A percentile compares a stretch with the other conserved stretches of the same genome.
Conservation (phyloP, 2,888 invertebrate genomes). For the Oligia latruncula region DNA sequence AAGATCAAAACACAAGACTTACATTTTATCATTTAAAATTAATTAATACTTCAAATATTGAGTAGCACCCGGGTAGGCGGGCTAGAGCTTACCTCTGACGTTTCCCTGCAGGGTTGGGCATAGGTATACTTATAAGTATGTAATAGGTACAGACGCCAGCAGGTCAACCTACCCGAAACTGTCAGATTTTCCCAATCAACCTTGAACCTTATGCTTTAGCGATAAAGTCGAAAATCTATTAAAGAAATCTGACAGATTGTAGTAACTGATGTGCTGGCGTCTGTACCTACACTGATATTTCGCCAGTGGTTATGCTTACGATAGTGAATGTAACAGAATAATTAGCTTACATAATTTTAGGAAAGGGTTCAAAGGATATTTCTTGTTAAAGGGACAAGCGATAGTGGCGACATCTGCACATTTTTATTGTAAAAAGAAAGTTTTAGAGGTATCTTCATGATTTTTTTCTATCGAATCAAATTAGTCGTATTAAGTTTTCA, state of each 20-base stretch:
- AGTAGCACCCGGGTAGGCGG: constrained; percentile 26
- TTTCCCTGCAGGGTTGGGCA: not conserved
- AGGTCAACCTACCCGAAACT: no score
- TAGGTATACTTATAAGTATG: not conserved
- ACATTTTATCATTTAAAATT: constrained; percentile 8
- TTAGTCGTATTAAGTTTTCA: no score
- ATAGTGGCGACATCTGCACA: constrained; percentile 8
- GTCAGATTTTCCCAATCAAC: no score
- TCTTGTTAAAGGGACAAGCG: constrained; percentile 9
- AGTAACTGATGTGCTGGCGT: no score
- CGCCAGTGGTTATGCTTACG: not conserved
- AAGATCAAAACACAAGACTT: not conserved
- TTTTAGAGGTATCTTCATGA: no score
- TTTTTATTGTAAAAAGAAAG: no score
- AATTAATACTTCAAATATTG: constrained; percentile 31
- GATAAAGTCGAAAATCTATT: no score
- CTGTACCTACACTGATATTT: not conserved
- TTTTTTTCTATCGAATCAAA: no score
- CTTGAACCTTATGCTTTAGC: no score
- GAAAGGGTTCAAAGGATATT: not conserved
- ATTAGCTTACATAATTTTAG: not conserved
- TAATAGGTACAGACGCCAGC: no score
- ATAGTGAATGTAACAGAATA: not conserved
- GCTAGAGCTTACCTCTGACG: not conserved
- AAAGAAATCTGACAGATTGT: no score